These are phyloP conservation scores for Tuberolachnus salignus DNA, from an alignment of 2,888 invertebrate genomes.

Conservation along the genomic window DNA sequence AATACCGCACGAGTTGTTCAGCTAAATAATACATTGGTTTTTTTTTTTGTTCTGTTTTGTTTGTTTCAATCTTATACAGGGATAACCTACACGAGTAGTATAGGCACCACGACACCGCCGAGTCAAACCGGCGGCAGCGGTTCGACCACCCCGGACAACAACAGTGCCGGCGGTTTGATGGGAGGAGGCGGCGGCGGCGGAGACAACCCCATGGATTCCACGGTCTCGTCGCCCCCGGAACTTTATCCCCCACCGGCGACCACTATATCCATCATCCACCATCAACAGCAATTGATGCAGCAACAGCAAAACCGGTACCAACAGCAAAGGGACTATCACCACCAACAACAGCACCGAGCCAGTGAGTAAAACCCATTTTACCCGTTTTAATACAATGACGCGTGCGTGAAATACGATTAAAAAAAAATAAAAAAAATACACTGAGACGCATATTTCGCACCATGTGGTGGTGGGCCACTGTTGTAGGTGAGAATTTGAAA, in stretches of 20 bases:
- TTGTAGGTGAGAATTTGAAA: too few species aligned
- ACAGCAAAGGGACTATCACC: conserved; percentile 43
- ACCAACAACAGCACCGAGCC: conserved; percentile 48
- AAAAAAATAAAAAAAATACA: too few species aligned
- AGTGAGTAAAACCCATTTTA: conserved; percentile 44
- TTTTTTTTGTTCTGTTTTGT: too few species aligned
- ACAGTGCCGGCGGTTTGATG: conserved; percentile 25
- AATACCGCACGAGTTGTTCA: too few species aligned
- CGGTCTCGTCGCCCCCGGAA: conserved; percentile 40
- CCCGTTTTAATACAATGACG: too few species aligned
- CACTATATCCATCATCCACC: conserved; percentile 33
- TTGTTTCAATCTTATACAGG: background rate
- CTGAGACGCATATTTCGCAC: too few species aligned
- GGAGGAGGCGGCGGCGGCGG: background rate
- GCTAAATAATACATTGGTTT: too few species aligned
- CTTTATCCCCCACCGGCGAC: background rate
- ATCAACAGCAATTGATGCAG: conserved; percentile 33
- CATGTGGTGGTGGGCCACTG: too few species aligned
- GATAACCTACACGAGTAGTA: conserved; percentile 19
- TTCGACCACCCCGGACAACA: conserved; percentile 35
- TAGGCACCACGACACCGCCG: conserved; percentile 32
- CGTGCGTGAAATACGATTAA: too few species aligned
- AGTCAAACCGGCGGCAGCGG: conserved; percentile 45
- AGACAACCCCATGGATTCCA: conserved; percentile 37
- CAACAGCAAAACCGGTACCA: conserved; percentile 47